Conservation (phyloP, 2,113 vertebrate genomes). For the Phalacrocorax pelagicus region DNA sequence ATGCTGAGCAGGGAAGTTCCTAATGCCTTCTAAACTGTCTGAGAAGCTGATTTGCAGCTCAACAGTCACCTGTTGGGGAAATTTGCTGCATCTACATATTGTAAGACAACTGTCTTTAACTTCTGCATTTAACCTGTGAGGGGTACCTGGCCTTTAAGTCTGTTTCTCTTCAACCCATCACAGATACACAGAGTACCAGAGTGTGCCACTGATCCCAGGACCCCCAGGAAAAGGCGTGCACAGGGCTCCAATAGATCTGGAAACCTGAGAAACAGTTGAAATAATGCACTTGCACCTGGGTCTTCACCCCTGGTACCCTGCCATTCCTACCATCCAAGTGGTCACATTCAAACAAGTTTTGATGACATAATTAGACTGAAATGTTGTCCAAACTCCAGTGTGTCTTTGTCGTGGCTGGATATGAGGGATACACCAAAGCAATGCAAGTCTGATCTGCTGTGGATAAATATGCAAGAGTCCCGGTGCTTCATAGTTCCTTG, state of each 20-base stretch:
- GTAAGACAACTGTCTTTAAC: not conserved
- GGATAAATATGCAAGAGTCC: not conserved
- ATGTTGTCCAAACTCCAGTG: not conserved
- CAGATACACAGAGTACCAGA: not conserved
- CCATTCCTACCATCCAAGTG: not conserved
- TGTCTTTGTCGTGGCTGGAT: not conserved
- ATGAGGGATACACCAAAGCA: not conserved
- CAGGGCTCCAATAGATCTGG: not conserved
- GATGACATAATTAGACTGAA: not conserved
- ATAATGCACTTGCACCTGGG: not conserved
- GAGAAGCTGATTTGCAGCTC: not conserved
- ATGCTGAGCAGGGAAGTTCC: not conserved
- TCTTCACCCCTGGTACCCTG: not conserved
- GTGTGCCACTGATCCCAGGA: not conserved
- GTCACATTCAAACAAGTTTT: not conserved
- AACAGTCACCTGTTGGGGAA: not conserved
- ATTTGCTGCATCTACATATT: accelerated
- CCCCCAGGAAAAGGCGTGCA: not conserved
- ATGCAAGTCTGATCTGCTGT: not conserved
- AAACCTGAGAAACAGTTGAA: not conserved
- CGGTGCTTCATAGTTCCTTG: not conserved
- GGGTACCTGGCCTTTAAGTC: not conserved
- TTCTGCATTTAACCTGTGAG: not conserved
- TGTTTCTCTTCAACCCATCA: not conserved
- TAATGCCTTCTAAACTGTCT: not conserved